Base-by-base conservation (phyloP, 2,797 vertebrate genomes). In the Anisognathus igniventris region DNA sequence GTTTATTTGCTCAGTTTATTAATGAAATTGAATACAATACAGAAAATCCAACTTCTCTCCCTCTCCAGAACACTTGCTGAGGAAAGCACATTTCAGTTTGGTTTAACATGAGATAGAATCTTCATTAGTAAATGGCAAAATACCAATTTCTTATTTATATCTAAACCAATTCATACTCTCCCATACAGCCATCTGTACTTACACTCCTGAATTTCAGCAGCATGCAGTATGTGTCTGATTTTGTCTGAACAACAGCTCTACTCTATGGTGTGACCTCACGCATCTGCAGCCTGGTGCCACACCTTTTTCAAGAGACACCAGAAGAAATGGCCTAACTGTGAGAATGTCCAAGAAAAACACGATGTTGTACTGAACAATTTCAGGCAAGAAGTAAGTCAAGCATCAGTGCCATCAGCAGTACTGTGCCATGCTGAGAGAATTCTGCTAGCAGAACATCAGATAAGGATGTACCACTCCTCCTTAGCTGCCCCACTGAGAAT, bases 1-100 rank as follows among this genome's bases (percentile, higher is more conserved):
- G 74, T 65, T 91, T 18, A n/a, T 90, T 95, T 92, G 53, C 64
- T 91, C 66, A 44, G 16, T 85, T 93, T 95, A 77, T 82, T 82
- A 88, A 75, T 51, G 47, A 81, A 72, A 54, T 35, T 28, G 13
- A 90, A 72, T 57, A 87, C 60, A 92, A 62, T n/a, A 50, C 65
- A 88, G 80, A 94, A 86, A 92, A 89, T 25, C 9, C 31, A 95
- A 25, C 76, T 75, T 92, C 58, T 48, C 45, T 50, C 23, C 23
- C 39, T 42, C 54, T 80, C 23, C 54, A 68, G 35, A 81, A 79
- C 27, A 75, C 14, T 47, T 78, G 39, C 35, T 62, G 70, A 64
- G n/a, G 56, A 83, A 88, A 73, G n/a, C n/a, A 58, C 11, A 4
- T 39, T 78, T 85, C 77, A 66, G 25, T 90, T 58, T 77, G 33